Conservation (phyloP, 1,140 invertebrate genomes). For the Drosophila busckii region DNA sequence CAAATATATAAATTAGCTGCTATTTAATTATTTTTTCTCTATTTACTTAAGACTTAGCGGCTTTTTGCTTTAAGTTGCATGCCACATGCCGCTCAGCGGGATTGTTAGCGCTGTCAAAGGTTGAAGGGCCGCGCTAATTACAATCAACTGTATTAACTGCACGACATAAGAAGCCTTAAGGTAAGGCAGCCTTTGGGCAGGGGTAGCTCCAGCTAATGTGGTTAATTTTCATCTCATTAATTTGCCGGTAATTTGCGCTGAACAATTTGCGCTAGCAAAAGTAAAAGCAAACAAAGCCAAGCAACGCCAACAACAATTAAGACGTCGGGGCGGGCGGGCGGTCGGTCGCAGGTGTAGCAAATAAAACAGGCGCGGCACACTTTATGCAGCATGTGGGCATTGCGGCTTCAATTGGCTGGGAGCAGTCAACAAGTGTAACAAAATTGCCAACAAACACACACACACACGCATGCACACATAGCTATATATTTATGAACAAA, state of each 20-base stretch:
- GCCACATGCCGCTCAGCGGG: conserved; percentile 2
- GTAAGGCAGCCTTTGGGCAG: not conserved
- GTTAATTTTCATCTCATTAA: conserved; percentile 76
- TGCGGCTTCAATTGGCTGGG: conserved; percentile 36
- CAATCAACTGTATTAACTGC: conserved; percentile 20
- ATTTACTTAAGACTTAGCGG: too few species aligned
- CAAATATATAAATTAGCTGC: too few species aligned
- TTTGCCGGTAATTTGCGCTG: conserved; percentile 59
- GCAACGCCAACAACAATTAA: conserved; percentile 47
- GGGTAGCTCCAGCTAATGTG: too few species aligned
- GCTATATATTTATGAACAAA: too few species aligned
- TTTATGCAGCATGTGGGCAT: conserved; percentile 34
- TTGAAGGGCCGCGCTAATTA: conserved; percentile 43
- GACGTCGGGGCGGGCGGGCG: conserved; percentile 5
- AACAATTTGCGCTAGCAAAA: conserved; percentile 69
- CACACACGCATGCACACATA: too few species aligned
- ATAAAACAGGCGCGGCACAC: not conserved
- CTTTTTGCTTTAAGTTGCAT: conserved; percentile 15
- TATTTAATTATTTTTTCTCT: too few species aligned
- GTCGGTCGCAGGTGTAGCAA: not conserved
- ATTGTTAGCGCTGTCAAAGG: conserved; percentile 8
- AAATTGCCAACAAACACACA: conserved; percentile 26
- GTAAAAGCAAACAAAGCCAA: conserved; percentile 62
- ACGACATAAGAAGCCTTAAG: conserved; percentile 19
- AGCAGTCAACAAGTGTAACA: conserved; percentile 45